A percentile compares a stretch with the other conserved stretches of the same genome.
phyloP scores from a whole-genome alignment of 2,113 vertebrate species.

The Pampusana beccarii region DNA sequence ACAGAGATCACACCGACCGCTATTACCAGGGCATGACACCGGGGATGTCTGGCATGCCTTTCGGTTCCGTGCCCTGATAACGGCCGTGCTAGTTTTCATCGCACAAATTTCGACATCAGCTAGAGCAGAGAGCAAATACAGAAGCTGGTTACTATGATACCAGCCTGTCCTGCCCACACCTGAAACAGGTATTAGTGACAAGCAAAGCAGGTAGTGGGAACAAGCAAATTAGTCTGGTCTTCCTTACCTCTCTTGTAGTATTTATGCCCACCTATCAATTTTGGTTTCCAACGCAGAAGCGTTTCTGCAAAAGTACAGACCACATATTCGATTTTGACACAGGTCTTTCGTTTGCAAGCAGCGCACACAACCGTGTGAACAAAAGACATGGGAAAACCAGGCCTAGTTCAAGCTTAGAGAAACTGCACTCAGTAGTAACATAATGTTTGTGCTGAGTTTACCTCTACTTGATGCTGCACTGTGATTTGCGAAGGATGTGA shows the following conservation, averaged over 20 bases:
- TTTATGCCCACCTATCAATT: rapidly evolving
- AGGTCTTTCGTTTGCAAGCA: not conserved
- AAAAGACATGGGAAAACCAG: not conserved
- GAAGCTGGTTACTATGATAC: too few species aligned
- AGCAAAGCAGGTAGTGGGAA: not conserved
- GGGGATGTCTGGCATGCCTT: not conserved
- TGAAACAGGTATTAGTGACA: not conserved
- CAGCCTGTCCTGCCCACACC: too few species aligned
- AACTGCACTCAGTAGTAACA: not conserved
- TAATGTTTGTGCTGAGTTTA: not conserved
- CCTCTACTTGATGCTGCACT: not conserved
- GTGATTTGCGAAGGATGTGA: not conserved
- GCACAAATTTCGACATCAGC: not conserved
- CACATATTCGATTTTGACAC: rapidly evolving
- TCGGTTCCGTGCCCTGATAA: not conserved
- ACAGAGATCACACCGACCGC: too few species aligned
- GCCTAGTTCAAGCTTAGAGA: not conserved
- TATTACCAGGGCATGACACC: not conserved
- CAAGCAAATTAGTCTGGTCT: too few species aligned
- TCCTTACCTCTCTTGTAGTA: rapidly evolving
- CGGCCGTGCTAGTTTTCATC: not conserved
- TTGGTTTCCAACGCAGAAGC: not conserved
- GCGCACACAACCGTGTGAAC: rapidly evolving
- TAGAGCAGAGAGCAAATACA: not conserved
- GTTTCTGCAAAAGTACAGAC: not conserved